Evolutionary conservation across 2,113 vertebrate genomes (phyloP).

Genomic region (Anguilla japonica): DNA sequence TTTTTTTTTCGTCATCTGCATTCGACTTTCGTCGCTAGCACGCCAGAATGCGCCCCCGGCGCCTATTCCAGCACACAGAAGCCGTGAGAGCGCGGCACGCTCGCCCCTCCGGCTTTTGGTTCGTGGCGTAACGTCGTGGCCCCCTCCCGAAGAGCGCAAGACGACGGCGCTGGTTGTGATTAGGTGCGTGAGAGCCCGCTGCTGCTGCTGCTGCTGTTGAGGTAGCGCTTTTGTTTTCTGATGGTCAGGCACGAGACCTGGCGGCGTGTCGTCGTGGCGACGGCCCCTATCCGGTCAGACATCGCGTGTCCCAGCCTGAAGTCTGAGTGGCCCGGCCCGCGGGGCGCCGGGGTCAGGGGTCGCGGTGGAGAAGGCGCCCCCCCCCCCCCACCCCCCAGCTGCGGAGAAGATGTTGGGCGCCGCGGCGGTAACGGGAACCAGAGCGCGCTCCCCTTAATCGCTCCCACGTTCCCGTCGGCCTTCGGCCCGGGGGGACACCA

Average conservation of each 20-base stretch:
- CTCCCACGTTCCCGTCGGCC: neutral
- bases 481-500: slow-evolving; percentile 5
- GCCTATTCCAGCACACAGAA: neutral
- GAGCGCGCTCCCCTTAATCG: neutral
- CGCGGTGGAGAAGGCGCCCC: neutral
- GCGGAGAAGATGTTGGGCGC: slow-evolving; percentile 10
- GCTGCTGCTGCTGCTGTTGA: neutral
- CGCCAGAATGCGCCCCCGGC: neutral
- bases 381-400: no score
- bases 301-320: neutral
- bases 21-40: neutral
- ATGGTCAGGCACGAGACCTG: neutral
- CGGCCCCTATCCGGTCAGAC: no score
- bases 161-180: neutral
- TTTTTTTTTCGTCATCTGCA: neutral
- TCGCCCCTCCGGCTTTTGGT: neutral
- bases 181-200: neutral
- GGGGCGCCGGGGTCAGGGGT: neutral
- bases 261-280: no score
- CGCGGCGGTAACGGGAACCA: neutral
- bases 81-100: neutral
- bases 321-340: neutral
- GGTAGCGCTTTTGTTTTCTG: neutral
- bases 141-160: neutral
- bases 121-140: neutral